Evolutionary conservation across 2,797 vertebrate genomes (phyloP).

Genomic region (Loriculus beryllinus): DNA sequence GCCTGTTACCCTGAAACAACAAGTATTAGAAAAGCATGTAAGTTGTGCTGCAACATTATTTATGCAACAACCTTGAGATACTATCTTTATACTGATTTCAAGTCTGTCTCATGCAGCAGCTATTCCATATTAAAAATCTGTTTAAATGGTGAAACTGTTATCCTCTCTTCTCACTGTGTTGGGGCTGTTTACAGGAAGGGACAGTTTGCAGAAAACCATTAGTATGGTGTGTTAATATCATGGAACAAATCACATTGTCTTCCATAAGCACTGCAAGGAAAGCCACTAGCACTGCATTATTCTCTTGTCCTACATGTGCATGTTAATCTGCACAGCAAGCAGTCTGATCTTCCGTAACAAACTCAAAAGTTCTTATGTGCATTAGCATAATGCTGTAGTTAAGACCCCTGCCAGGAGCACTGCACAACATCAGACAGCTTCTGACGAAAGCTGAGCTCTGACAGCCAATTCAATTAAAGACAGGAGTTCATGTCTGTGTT

Average conservation of each 20-base stretch:
- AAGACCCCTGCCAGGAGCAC: not conserved
- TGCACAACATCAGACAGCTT: not conserved
- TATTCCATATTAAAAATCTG: not conserved
- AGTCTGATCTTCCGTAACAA: not conserved
- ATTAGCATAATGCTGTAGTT: rapidly evolving
- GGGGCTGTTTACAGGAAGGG: not conserved
- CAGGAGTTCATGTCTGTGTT: not conserved
- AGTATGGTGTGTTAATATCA: not conserved
- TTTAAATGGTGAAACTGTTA: not conserved
- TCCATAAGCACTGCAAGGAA: not conserved
- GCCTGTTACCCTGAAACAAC: not conserved
- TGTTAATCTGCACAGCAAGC: not conserved
- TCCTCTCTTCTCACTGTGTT: rapidly evolving
- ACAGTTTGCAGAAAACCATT: not conserved
- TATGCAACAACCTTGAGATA: not conserved
- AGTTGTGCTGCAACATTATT: not conserved
- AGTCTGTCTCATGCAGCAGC: not conserved
- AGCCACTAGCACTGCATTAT: not conserved
- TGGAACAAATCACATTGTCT: not conserved
- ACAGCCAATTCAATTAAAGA: not conserved
- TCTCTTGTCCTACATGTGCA: not conserved
- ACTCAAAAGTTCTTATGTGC: not conserved
- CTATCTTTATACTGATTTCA: not conserved
- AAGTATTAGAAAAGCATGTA: not conserved
- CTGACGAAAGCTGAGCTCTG: not conserved